Percentiles rank a stretch among this genome's conserved stretches.
These are phyloP conservation scores for Heliconius hermathena DNA, from an alignment of 1,140 invertebrate genomes.

Conservation along the genomic window DNA sequence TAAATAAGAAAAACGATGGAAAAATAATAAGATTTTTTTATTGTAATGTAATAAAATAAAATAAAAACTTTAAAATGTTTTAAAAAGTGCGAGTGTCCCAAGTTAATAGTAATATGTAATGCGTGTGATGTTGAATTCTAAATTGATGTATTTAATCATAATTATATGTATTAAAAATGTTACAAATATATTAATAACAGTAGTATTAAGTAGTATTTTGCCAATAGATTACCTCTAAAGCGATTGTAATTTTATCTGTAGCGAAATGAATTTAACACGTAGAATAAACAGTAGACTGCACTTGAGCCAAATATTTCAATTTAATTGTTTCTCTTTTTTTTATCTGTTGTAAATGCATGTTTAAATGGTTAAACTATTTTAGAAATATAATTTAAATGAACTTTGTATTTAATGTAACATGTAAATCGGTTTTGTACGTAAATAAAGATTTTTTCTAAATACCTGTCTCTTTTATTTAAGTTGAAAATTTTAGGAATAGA, in stretches of 20 bases:
- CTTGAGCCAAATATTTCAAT: conserved; percentile 54
- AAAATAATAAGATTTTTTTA: neutral
- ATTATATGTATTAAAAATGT: neutral
- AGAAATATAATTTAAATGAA: conserved; percentile 19
- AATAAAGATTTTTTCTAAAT: conserved; percentile 43
- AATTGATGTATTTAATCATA: neutral
- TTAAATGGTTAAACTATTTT: conserved; percentile 1
- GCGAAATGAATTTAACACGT: conserved; percentile 17
- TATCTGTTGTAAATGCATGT: conserved; percentile 19
- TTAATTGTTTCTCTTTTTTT: conserved; percentile 12
- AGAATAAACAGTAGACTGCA: conserved; percentile 50
- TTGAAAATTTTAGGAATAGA: neutral
- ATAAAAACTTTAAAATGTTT: neutral
- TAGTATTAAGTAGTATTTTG: conserved; percentile 5
- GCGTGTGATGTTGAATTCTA: conserved; percentile 26
- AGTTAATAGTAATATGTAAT: neutral
- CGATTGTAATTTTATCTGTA: neutral
- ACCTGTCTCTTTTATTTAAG: neutral
- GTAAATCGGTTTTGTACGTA: conserved; percentile 55
- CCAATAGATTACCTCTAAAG: conserved; percentile 12
- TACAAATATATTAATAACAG: neutral
- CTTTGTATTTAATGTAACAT: conserved; percentile 31
- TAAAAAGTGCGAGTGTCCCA: conserved; percentile 18
- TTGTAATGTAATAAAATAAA: neutral
- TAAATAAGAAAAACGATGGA: neutral